These are phyloP conservation scores for Sturnira hondurensis DNA, from an alignment of 2,113 vertebrate species.

Conservation along the genomic window DNA sequence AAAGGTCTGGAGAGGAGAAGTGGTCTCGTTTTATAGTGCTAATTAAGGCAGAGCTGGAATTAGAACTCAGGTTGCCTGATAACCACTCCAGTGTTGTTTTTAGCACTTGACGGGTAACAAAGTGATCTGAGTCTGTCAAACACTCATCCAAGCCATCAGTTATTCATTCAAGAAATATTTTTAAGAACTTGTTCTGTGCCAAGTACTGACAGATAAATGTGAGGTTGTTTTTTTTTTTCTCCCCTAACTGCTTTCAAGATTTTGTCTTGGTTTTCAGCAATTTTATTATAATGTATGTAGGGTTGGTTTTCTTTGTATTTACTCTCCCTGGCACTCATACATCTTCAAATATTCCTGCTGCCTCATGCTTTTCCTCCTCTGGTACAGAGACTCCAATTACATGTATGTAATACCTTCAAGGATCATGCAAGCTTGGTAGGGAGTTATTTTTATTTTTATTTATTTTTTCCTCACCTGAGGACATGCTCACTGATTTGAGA, in stretches of 20 bases:
- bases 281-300: not conserved
- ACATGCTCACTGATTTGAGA: too few relatives aligned
- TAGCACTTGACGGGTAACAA: not conserved
- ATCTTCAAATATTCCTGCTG: not conserved
- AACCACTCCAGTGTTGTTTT: not conserved
- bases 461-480: too few relatives aligned
- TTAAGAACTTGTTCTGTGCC: not conserved
- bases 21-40: not conserved
- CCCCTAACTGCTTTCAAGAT: not conserved
- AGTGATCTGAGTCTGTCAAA: not conserved
- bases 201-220: not conserved
- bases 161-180: not conserved
- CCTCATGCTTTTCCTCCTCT: not conserved
- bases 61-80: not conserved
- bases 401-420: not conserved
- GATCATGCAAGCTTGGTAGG: not conserved
- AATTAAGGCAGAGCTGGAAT: slow-evolving; percentile 13
- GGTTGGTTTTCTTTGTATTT: slow-evolving; percentile 4
- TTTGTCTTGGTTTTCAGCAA: slow-evolving; percentile 10
- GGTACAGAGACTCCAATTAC: not conserved
- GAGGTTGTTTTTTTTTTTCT: not conserved
- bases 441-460: too few relatives aligned
- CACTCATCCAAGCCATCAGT: not conserved
- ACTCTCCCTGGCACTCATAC: not conserved
- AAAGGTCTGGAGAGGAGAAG: not conserved